Conservation (phyloP, 2,888 invertebrate genomes). For the Oscheius sp. region DNA sequence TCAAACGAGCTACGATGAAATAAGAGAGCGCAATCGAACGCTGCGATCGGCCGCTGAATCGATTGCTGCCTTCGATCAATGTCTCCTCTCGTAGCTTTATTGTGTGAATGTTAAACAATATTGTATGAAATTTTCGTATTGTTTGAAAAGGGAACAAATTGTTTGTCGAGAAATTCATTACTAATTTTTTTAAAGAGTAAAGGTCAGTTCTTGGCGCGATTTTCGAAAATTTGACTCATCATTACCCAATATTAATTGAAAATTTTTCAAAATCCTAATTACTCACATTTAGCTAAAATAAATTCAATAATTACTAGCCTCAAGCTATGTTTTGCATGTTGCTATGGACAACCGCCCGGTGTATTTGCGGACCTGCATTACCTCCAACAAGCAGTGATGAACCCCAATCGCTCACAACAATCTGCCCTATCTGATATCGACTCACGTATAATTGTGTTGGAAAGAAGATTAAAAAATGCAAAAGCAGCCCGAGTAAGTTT, state of each 20-base stretch:
- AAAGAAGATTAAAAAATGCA: constrained; percentile 47
- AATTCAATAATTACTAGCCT: too few relatives aligned
- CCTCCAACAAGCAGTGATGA: background rate
- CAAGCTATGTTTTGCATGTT: background rate
- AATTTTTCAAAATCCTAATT: too few relatives aligned
- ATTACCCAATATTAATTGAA: too few relatives aligned
- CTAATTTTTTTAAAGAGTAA: too few relatives aligned
- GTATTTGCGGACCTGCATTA: background rate
- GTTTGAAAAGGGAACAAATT: too few relatives aligned
- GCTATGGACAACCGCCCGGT: constrained; percentile 12
- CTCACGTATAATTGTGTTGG: constrained; percentile 39
- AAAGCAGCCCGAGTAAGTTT: constrained; percentile 39
- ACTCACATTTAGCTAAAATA: too few relatives aligned
- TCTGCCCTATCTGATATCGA: constrained; percentile 43
- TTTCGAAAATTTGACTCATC: too few relatives aligned
- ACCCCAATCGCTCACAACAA: constrained; percentile 19
- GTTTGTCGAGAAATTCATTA: too few relatives aligned
- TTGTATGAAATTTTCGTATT: too few relatives aligned
- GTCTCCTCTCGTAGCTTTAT: constrained; percentile 10
- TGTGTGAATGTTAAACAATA: too few relatives aligned
- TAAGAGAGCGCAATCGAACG: constrained; percentile 15
- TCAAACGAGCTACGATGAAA: too few relatives aligned
- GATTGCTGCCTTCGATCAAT: constrained; percentile 26
- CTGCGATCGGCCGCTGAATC: constrained; percentile 17
- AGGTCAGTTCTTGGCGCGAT: too few relatives aligned